Evolutionary conservation across 2,888 invertebrate species (phyloP), one percentile per base, ranked within the genome.

Genomic region (Hirtodrosophila alboralis): DNA sequence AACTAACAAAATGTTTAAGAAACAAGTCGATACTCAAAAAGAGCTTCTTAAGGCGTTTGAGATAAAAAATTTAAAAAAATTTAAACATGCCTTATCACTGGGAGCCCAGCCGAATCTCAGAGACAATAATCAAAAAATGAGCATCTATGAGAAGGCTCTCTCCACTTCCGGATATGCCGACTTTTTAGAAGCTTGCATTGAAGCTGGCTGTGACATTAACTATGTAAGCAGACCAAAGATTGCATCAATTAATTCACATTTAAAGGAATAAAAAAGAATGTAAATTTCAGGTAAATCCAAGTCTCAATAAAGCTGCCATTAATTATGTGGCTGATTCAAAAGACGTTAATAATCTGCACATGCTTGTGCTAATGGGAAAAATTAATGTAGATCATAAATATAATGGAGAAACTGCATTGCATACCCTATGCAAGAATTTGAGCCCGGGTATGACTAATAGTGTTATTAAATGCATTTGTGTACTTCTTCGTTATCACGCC

Each of bases 271-370:
- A n/a, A n/a, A n/a, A n/a, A n/a, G n/a, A n/a, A n/a, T 27, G 12
- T 1, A 23, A 12, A 28, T 36, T 36, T 10, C n/a, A 89, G 89
- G 60, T 81, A 5, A 89, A 88, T 66, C 67, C 47, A 0, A 64
- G 74, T 3, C 41, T 72, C 0, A 72, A 86, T 12, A 89, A 89
- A 62, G 54, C 85, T 8, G 88, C 88, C 37, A 80, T 89, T 23
- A 84, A 83, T 47, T 89, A 80, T 66, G 89, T 84, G 3, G 67
- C 78, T 8, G 88, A 89, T 33, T 89, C 89, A 0, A 58, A 59
- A 6, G 84, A n/a, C n/a, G n/a, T n/a, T n/a, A n/a, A n/a, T n/a
- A n/a, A 87, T 61, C 79, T 74, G 0, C 33, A 49, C 18, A 89
- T 86, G 30, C 14, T 90, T 0, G 34, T 33, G 1, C 53, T 33